phyloP scores from a whole-genome alignment of 2,113 vertebrate genomes.

The Corapipo altera region DNA sequence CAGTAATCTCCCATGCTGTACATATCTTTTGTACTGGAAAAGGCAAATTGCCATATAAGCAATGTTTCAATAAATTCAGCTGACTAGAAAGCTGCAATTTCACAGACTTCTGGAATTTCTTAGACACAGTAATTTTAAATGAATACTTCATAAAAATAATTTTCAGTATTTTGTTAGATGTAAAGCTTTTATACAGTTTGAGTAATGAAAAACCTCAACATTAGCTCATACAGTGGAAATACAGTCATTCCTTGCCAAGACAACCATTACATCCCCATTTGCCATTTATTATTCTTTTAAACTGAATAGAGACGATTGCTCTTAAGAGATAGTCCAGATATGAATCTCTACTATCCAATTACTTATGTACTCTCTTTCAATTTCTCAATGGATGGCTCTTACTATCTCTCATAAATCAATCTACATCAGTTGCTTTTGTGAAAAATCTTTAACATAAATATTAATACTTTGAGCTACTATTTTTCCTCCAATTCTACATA shows the following conservation, averaged over 20 bases:
- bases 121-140: conserved; percentile 38
- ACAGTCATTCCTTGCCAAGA: background rate
- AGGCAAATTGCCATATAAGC: conserved; percentile 49
- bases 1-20: background rate
- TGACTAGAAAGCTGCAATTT: conserved; percentile 47
- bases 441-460: conserved; percentile 51
- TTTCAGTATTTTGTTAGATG: conserved; percentile 19
- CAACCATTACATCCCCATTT: conserved; percentile 27
- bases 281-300: conserved; percentile 33
- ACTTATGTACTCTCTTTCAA: conserved; percentile 19
- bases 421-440: background rate
- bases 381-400: conserved; percentile 17
- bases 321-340: conserved; percentile 50
- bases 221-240: background rate
- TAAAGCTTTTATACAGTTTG: conserved; percentile 9
- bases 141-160: conserved; percentile 52
- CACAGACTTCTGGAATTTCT: conserved; percentile 58
- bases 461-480: conserved; percentile 19
- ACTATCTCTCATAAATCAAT: conserved; percentile 34
- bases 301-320: conserved; percentile 39
- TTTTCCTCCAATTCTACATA: conserved; percentile 17
- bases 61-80: conserved; percentile 47
- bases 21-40: background rate
- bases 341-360: conserved; percentile 41
- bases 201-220: conserved; percentile 35